Evolutionary conservation across 1,140 invertebrate genomes (phyloP).

Genomic region (Idris sp.): DNA sequence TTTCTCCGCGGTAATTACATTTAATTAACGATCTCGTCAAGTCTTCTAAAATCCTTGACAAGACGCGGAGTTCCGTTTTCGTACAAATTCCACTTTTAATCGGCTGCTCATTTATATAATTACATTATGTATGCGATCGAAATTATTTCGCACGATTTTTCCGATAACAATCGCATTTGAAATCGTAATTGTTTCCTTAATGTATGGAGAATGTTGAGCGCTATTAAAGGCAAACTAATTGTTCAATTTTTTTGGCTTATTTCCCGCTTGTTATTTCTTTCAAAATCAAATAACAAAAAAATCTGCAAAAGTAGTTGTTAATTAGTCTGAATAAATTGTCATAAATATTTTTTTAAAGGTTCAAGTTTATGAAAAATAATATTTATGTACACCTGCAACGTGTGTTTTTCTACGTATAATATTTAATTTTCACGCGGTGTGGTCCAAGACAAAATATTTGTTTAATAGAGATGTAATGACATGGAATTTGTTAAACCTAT

Average conservation of each 20-base stretch:
- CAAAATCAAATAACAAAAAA: no score
- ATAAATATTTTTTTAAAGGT: no score
- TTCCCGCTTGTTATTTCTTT: conserved; percentile 12
- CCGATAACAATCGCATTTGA: conserved; percentile 38
- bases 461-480: conserved; percentile 42
- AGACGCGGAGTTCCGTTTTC: conserved; percentile 55
- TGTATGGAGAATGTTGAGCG: conserved; percentile 28
- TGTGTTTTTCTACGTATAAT: no score
- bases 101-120: conserved; percentile 50
- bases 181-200: conserved; percentile 43
- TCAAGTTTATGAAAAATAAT: no score
- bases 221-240: conserved; percentile 25
- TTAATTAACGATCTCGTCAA: conserved; percentile 60
- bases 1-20: conserved; percentile 53
- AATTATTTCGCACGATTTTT: conserved; percentile 52
- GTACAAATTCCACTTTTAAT: conserved; percentile 54
- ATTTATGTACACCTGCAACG: no score
- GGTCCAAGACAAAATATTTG: conserved; percentile 39
- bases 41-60: conserved; percentile 59
- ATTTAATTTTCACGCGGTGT: conserved; percentile 19
- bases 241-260: conserved; percentile 25
- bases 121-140: conserved; percentile 50
- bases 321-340: no score
- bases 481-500: conserved; percentile 46
- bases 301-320: neutral